A percentile compares a stretch with the other conserved stretches of the same genome.
Conservation (phyloP, 1,140 invertebrate genomes). For the Tetranychus cinnabarinus region DNA sequence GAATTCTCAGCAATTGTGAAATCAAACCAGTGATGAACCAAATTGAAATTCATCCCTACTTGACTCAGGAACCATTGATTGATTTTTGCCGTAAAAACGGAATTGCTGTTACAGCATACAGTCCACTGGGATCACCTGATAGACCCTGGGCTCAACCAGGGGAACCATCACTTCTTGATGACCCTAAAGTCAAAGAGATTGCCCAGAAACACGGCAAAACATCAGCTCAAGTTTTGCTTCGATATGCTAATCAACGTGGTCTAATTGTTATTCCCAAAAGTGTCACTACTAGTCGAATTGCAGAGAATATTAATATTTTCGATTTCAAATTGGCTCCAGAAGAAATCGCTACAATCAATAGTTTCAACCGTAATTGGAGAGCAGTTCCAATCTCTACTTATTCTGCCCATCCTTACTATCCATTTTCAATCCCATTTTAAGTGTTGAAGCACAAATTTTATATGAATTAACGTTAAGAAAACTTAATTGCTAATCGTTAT, state of each 20-base stretch:
- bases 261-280: conserved; percentile 53
- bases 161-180: conserved; percentile 24
- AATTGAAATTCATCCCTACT: conserved; percentile 62
- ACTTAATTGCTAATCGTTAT: no score
- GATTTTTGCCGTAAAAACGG: conserved; percentile 40
- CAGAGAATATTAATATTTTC: conserved; percentile 40
- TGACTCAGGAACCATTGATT: conserved; percentile 47
- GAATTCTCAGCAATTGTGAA: conserved; percentile 1
- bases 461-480: no score
- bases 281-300: conserved; percentile 34
- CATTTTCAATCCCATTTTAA: conserved; percentile 3
- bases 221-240: conserved; percentile 30
- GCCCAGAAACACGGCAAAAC: conserved; percentile 40
- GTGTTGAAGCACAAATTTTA: no score
- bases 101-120: conserved; percentile 50
- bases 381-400: background rate
- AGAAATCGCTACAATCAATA: conserved; percentile 29
- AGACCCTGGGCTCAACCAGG: background rate
- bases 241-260: conserved; percentile 39
- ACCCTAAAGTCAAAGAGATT: conserved; percentile 34
- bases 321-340: conserved; percentile 41
- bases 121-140: conserved; percentile 23
- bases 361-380: conserved; percentile 1
- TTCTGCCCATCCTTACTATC: conserved; percentile 10
- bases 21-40: conserved; percentile 17